Evolutionary conservation across 2,113 vertebrate genomes (phyloP).

Genomic region (Stigmatopora nigra): DNA sequence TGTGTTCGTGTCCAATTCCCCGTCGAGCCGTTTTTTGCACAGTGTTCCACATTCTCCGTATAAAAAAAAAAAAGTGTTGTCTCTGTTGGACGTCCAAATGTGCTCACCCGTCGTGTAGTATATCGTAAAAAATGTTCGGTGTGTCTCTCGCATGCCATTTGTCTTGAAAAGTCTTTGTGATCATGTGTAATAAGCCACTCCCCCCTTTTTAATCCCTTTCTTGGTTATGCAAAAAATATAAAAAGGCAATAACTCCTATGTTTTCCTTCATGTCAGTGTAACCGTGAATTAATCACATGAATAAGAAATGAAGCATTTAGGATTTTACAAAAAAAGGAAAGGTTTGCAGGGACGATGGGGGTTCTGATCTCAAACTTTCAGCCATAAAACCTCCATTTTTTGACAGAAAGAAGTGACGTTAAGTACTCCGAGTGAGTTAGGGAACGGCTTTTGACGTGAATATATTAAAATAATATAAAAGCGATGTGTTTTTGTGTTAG

Average conservation of each 20-base stretch:
- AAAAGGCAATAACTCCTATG: slow-evolving; percentile 70
- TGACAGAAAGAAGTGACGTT: slow-evolving; percentile 20
- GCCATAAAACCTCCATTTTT: slow-evolving; percentile 57
- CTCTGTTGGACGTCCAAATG: slow-evolving; percentile 17
- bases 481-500: slow-evolving; percentile 12
- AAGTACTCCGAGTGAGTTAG: slow-evolving; percentile 17
- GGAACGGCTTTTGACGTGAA: slow-evolving; percentile 15
- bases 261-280: slow-evolving; percentile 56
- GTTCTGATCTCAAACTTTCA: slow-evolving; percentile 49
- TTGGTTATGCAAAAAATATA: slow-evolving; percentile 60
- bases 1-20: slow-evolving; percentile 53
- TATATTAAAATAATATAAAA: neutral
- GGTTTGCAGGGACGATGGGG: slow-evolving; percentile 35
- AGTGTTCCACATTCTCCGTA: slow-evolving; percentile 46
- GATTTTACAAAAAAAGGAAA: slow-evolving; percentile 49
- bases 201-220: slow-evolving; percentile 18
- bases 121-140: slow-evolving; percentile 45
- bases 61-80: slow-evolving; percentile 37
- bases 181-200: slow-evolving; percentile 42
- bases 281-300: slow-evolving; percentile 37
- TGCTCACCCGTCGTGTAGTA: slow-evolving; percentile 29
- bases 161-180: slow-evolving; percentile 55
- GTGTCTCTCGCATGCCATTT: slow-evolving; percentile 66
- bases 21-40: slow-evolving; percentile 58
- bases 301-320: slow-evolving; percentile 46